Base-by-base conservation (phyloP, 2,888 invertebrate species). In the Theodoxus fluviatilis region DNA sequence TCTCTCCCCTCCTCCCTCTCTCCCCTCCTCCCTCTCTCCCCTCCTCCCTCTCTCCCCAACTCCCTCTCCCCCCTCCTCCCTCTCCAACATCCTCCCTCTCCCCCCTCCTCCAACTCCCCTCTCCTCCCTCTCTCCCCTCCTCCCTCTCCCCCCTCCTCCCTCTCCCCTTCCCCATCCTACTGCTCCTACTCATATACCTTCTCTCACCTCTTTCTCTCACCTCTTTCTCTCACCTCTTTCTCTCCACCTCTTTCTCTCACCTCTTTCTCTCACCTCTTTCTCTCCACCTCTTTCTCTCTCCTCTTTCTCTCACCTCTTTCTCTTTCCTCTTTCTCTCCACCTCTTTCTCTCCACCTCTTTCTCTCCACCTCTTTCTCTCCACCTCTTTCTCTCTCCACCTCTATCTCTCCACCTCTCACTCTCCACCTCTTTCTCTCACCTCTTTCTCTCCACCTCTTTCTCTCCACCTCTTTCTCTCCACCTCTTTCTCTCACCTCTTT, bases 161-260 rank as follows among this genome's bases (percentile, higher is more conserved):
- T 35, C 12, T 63, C 33, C n/a, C 15, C 25, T 22, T 18, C n/a
- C n/a, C n/a, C 15, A n/a, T 33, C 37, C 37, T n/a, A n/a, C 3
- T 18, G 12, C 3, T 35, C 4, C 37, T 63, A 35, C 6, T 18
- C n/a, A 3, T n/a, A 18, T 37, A 3, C 55, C 55, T n/a, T n/a
- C 22, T 55, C 22, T 55, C 22, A 7, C 22, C 22, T n/a, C 55
- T n/a, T 25, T 55, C 61, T 31, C 33, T 31, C 35, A n/a, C 37
- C 37, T 18, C 37, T 38, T 63, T 25, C 18, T n/a, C 25, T 7
- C 25, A 35, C 37, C 63, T 63, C 63, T 37, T 38, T 63, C 63
- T 67, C 28, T 67, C 67, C 55, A n/a, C 55, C 67, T 67, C 28
- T 67, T 55, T 67, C 25, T 67, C 52, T 67, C 40, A 52, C 67